phyloP scores from a whole-genome alignment of 2,888 invertebrate genomes.

The Dolichopus griseipennis region DNA sequence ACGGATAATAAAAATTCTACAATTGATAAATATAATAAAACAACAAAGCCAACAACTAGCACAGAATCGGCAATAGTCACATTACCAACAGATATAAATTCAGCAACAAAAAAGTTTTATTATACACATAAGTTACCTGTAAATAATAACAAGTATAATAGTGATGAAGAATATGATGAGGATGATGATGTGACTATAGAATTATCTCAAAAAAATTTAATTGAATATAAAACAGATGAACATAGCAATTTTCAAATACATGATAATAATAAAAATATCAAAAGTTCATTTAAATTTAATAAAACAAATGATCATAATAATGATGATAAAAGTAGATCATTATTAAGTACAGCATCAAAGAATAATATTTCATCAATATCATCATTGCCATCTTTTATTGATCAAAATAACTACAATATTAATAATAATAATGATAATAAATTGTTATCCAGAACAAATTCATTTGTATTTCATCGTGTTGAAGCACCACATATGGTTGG shows the following conservation, averaged over 20 bases:
- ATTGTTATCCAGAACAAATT: slow-evolving; percentile 27
- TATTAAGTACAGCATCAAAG: not conserved
- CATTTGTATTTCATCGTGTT: slow-evolving; percentile 41
- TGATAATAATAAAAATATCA: not conserved
- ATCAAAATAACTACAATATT: not conserved
- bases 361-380: not conserved
- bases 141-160: not conserved
- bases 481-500: slow-evolving; percentile 35
- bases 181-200: not conserved
- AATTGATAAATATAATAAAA: slow-evolving; percentile 15
- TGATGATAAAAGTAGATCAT: not conserved
- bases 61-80: not conserved
- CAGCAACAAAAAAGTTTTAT: not conserved
- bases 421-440: slow-evolving; percentile 7
- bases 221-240: not conserved
- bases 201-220: not conserved
- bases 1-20: slow-evolving; percentile 20
- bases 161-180: not conserved
- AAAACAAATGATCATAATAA: not conserved
- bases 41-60: slow-evolving; percentile 14
- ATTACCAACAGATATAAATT: not conserved
- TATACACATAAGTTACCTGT: not conserved
- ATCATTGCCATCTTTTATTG: not conserved
- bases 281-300: not conserved
- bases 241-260: not conserved